A percentile compares a stretch with the other conserved stretches of the same genome.
These are phyloP conservation scores for Sparus aurata DNA, from an alignment of 2,797 vertebrate genomes.

Conservation along the genomic window DNA sequence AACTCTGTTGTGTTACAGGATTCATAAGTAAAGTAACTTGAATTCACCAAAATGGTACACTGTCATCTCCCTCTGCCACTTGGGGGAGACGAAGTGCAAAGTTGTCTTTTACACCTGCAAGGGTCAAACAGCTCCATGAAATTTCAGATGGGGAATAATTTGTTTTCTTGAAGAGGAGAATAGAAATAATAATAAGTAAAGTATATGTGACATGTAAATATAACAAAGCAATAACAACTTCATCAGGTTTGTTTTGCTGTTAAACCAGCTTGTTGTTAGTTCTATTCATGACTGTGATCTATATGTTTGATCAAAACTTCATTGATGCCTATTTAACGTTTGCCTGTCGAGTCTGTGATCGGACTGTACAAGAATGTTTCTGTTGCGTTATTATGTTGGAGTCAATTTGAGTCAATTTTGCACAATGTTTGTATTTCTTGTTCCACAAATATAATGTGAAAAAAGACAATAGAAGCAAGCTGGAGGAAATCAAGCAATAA, in stretches of 20 bases:
- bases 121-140: neutral
- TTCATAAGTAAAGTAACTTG: neutral
- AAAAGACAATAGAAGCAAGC: neutral
- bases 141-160: neutral
- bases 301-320: no score
- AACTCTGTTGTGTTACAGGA: neutral
- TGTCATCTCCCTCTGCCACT: neutral
- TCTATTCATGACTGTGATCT: neutral
- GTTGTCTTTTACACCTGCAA: neutral
- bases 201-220: neutral
- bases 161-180: neutral
- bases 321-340: neutral
- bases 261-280: neutral
- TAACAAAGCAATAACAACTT: neutral
- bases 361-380: neutral
- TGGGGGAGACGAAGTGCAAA: neutral
- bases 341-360: neutral
- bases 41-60: neutral
- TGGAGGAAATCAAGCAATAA: neutral
- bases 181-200: neutral
- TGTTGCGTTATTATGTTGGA: constrained; percentile 1
- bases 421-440: constrained; percentile 1
- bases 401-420: constrained; percentile 1
- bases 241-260: neutral
- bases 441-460: neutral